A percentile compares a stretch with the other conserved stretches of the same genome.
phyloP scores from a whole-genome alignment of 1,140 invertebrate species.

The Dinoponera quadriceps region DNA sequence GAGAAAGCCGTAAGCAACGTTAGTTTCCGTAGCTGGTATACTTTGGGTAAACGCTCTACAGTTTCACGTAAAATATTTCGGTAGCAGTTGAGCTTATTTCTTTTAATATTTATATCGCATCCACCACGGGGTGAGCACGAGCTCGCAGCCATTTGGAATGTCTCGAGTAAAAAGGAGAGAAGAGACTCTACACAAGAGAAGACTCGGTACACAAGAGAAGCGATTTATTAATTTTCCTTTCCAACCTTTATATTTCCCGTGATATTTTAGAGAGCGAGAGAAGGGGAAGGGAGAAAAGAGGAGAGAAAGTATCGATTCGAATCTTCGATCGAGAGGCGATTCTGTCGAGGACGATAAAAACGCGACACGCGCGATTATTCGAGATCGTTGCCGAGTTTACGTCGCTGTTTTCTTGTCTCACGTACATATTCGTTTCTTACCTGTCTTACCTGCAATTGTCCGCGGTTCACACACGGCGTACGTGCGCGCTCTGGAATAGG shows the following conservation, averaged over 20 bases:
- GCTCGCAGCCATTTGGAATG: background rate
- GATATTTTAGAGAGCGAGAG: background rate
- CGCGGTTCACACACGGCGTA: conserved; percentile 20
- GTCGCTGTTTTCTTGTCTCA: background rate
- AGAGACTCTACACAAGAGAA: too few species aligned
- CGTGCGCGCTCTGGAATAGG: conserved; percentile 29
- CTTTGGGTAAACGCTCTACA: background rate
- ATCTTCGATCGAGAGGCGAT: background rate
- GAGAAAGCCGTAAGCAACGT: background rate
- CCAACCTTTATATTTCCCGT: background rate
- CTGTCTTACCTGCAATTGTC: conserved; percentile 25
- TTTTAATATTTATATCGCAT: conserved; percentile 13
- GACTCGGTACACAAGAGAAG: background rate
- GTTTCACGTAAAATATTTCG: conserved; percentile 6
- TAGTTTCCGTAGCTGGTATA: background rate
- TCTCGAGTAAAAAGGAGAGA: background rate
- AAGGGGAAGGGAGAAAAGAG: too few species aligned
- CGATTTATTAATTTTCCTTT: background rate
- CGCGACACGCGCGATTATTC: background rate
- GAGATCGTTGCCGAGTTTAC: background rate
- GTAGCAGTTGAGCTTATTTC: background rate
- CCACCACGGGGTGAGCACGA: background rate
- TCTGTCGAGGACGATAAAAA: background rate
- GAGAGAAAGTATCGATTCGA: background rate
- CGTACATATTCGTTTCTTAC: conserved; percentile 10